phyloP scores from a whole-genome alignment of 2,113 vertebrate genomes.

The Cebidichthys violaceus region DNA sequence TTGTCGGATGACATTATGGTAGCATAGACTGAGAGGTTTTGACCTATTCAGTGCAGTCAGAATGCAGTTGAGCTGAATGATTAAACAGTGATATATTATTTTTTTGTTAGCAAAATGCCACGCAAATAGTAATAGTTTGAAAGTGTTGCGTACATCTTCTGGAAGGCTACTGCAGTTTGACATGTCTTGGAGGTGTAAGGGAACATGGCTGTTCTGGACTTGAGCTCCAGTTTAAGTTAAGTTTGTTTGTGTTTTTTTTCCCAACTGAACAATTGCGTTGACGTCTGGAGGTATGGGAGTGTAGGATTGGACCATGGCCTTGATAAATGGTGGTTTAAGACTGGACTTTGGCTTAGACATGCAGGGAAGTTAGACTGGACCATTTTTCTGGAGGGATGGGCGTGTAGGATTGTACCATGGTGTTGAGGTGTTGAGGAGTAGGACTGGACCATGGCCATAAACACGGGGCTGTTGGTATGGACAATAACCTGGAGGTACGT shows the following conservation, averaged over 20 bases:
- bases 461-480: background rate
- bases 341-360: background rate
- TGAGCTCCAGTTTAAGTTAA: no score
- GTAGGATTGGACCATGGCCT: background rate
- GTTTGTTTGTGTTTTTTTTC: background rate
- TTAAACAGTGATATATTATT: background rate
- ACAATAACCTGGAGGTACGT: background rate
- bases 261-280: background rate
- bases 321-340: background rate
- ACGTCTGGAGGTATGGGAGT: background rate
- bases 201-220: background rate
- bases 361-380: background rate
- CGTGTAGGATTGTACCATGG: background rate
- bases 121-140: background rate
- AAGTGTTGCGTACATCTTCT: background rate
- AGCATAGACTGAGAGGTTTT: background rate
- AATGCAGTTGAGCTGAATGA: background rate
- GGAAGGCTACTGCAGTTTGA: background rate
- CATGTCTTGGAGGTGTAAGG: background rate
- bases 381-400: background rate
- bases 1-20: background rate
- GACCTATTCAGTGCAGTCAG: background rate
- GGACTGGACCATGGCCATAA: background rate
- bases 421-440: background rate
- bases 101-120: background rate